phyloP scores from a whole-genome alignment of 2,888 invertebrate species.

The Amiota mariae region DNA sequence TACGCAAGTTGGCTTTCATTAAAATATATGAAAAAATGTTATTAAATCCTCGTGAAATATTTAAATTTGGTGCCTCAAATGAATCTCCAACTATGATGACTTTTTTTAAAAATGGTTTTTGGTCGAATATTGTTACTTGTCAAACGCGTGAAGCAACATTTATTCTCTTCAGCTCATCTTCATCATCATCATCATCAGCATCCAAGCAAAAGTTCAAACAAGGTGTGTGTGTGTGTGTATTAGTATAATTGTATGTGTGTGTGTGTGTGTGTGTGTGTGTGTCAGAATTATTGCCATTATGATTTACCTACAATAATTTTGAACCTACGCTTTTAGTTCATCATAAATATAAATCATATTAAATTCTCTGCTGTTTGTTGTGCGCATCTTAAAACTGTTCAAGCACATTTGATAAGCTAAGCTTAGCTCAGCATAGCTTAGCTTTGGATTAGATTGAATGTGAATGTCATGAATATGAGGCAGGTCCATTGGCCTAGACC shows the following conservation, averaged over 20 bases:
- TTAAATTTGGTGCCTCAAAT: constrained; percentile 6
- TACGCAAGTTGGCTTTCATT: not conserved
- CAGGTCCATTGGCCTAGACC: constrained; percentile 47
- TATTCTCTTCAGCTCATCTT: constrained; percentile 26
- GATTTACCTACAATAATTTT: too few relatives aligned
- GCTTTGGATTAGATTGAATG: not conserved
- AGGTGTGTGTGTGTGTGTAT: not conserved
- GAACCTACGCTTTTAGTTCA: too few relatives aligned
- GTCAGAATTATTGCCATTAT: too few relatives aligned
- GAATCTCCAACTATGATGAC: constrained; percentile 1
- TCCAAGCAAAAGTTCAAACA: not conserved
- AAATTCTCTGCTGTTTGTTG: too few relatives aligned
- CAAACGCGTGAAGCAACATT: constrained; percentile 37
- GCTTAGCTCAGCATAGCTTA: not conserved
- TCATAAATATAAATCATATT: too few relatives aligned
- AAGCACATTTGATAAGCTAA: not conserved
- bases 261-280: not conserved
- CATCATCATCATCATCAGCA: not conserved
- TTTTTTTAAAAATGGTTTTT: constrained; percentile 26
- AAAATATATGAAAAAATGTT: not conserved
- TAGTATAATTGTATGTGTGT: not conserved
- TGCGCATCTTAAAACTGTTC: not conserved
- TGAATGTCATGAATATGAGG: constrained; percentile 4
- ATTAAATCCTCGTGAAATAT: not conserved
- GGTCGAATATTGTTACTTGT: constrained; percentile 32